Conservation (phyloP, 2,797 vertebrate genomes). For the Ctenopoma multispine region DNA sequence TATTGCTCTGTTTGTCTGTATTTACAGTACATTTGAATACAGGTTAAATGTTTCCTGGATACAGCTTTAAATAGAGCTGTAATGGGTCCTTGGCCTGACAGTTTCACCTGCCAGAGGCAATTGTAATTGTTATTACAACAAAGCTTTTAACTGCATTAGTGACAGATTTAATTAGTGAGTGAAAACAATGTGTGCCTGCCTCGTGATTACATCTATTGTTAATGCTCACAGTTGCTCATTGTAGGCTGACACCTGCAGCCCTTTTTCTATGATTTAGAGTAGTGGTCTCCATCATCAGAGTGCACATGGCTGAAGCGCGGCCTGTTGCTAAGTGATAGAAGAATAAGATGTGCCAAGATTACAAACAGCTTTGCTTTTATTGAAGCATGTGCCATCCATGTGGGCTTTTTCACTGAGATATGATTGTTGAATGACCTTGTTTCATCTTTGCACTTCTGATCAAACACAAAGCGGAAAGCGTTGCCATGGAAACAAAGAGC, state of each 20-base stretch:
- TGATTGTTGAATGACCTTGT: slow-evolving; percentile 56
- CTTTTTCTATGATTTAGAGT: slow-evolving; percentile 53
- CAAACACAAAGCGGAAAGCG: slow-evolving; percentile 53
- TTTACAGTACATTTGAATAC: slow-evolving; percentile 4
- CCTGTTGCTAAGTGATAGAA: slow-evolving; percentile 76
- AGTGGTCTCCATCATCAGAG: slow-evolving; percentile 33
- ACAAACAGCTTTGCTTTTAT: slow-evolving; percentile 59
- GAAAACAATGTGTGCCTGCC: slow-evolving; percentile 61
- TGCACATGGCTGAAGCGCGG: slow-evolving; percentile 51
- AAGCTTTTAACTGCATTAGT: slow-evolving; percentile 50
- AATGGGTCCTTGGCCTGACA: slow-evolving; percentile 27
- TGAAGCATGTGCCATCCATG: slow-evolving; percentile 49
- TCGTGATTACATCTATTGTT: slow-evolving; percentile 62
- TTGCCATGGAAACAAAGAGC: slow-evolving; percentile 69
- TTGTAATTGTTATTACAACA: slow-evolving; percentile 55
- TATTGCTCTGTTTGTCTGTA: slow-evolving; percentile 19
- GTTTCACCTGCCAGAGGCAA: slow-evolving; percentile 54
- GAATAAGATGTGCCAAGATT: slow-evolving; percentile 56
- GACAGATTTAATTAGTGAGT: slow-evolving; percentile 57
- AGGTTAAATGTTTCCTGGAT: slow-evolving; percentile 30
- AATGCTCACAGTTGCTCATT: slow-evolving; percentile 21
- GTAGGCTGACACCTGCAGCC: slow-evolving; percentile 62
- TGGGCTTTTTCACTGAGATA: slow-evolving; percentile 49
- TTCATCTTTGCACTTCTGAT: slow-evolving; percentile 47
- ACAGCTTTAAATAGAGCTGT: slow-evolving; percentile 30